These are phyloP conservation scores for Volucella inanis DNA, from an alignment of 2,888 invertebrate genomes.

Conservation along the genomic window DNA sequence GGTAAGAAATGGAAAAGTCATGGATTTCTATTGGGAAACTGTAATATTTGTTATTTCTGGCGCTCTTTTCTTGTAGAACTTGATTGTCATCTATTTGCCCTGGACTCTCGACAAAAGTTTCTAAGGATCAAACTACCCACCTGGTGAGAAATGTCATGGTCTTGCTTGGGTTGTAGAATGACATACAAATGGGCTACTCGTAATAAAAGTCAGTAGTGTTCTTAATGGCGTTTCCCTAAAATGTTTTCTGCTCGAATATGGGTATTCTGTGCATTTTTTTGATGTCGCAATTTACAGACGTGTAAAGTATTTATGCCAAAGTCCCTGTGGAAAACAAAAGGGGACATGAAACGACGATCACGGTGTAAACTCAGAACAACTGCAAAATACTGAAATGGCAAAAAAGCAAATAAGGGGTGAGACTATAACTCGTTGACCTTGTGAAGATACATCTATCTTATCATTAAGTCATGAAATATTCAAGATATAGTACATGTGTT, in stretches of 20 bases:
- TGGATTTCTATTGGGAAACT: slow-evolving; percentile 42
- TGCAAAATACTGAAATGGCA: not conserved
- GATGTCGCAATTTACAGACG: slow-evolving; percentile 26
- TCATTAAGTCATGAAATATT: slow-evolving; percentile 41
- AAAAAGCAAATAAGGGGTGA: slow-evolving; percentile 20
- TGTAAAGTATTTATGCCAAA: slow-evolving; percentile 32
- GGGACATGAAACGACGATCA: not conserved
- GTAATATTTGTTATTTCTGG: slow-evolving; percentile 38
- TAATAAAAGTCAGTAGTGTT: slow-evolving; percentile 4
- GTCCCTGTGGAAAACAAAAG: not conserved
- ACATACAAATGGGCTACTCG: not conserved
- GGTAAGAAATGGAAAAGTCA: slow-evolving; percentile 18
- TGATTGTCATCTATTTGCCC: not conserved
- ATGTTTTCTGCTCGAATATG: too few species aligned
- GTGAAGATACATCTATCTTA: slow-evolving; percentile 14
- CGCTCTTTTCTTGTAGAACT: not conserved
- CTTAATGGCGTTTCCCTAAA: slow-evolving; percentile 10
- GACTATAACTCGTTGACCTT: slow-evolving; percentile 33
- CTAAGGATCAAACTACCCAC: not conserved
- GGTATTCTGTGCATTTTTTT: not conserved
- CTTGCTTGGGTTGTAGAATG: not conserved
- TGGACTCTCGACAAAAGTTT: not conserved
- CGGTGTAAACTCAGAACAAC: slow-evolving; percentile 1
- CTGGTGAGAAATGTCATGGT: slow-evolving; percentile 18
- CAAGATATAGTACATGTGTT: slow-evolving; percentile 10